Conservation (phyloP, 2,113 vertebrate genomes). For the Panthera leo region DNA sequence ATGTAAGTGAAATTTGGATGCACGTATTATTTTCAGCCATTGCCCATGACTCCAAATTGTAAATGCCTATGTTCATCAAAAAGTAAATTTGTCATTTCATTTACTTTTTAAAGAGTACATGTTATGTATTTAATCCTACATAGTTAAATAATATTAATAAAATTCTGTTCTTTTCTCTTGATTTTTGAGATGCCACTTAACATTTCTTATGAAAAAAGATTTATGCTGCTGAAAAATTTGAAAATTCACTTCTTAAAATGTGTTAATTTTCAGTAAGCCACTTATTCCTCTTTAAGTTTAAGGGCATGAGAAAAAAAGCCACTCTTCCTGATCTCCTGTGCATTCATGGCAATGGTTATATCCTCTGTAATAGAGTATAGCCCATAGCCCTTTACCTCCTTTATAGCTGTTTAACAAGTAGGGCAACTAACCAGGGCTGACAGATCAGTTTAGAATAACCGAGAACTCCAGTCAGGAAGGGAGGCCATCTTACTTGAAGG, state of each 20-base stretch:
- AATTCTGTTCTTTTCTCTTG: neutral
- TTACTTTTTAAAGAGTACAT: slow-evolving; percentile 19
- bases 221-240: neutral
- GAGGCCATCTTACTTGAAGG: neutral
- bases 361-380: neutral
- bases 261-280: neutral
- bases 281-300: neutral
- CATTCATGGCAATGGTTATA: neutral
- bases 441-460: neutral
- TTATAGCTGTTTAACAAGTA: neutral
- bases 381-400: neutral
- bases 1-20: neutral
- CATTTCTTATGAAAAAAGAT: neutral
- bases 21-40: neutral
- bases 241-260: neutral
- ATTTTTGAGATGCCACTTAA: neutral
- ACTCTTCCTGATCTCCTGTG: neutral
- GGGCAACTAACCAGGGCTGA: neutral
- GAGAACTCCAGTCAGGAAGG: neutral
- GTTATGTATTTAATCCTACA: neutral
- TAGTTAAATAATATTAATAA: neutral
- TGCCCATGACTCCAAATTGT: neutral
- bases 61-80: neutral
- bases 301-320: neutral
- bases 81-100: neutral